A percentile compares a stretch with the other conserved stretches of the same genome.
These are phyloP conservation scores for Paracanthobrama guichenoti DNA, from an alignment of 2,113 vertebrate species.

Conservation along the genomic window DNA sequence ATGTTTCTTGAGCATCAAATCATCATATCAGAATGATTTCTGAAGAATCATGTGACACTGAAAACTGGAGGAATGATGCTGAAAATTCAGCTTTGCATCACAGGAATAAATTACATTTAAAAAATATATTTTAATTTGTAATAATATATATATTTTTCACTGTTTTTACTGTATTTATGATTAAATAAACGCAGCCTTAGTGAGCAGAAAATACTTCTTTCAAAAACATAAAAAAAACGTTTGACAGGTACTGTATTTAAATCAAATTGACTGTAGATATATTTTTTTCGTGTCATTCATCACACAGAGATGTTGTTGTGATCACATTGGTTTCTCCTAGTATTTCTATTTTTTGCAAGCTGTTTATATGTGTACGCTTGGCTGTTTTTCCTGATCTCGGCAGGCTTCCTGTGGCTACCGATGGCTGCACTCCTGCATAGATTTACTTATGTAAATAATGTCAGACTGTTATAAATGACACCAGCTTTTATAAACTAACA, in stretches of 20 bases:
- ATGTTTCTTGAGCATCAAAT: too few species aligned
- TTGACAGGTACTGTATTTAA: background rate
- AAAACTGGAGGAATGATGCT: too few species aligned
- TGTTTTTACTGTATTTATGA: too few species aligned
- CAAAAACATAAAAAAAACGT: too few species aligned
- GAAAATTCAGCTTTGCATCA: too few species aligned
- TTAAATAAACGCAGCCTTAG: too few species aligned
- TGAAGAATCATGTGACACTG: too few species aligned
- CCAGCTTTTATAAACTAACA: slow-evolving; percentile 14
- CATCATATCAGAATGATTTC: too few species aligned
- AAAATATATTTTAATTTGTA: too few species aligned
- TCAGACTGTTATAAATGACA: slow-evolving; percentile 17
- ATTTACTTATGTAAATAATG: slow-evolving; percentile 18
- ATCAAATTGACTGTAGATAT: background rate
- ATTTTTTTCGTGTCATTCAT: background rate
- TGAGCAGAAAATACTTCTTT: too few species aligned
- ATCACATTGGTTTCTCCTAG: slow-evolving; percentile 10
- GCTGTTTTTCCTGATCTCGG: slow-evolving; percentile 5
- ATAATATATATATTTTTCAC: too few species aligned
- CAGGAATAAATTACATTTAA: too few species aligned
- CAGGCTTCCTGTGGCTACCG: slow-evolving; percentile 6
- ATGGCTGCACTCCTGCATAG: slow-evolving; percentile 24
- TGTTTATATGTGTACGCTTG: background rate
- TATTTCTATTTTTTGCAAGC: background rate
- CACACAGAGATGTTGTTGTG: background rate